A percentile compares a stretch with the other conserved stretches of the same genome.
Conservation (phyloP, 2,888 invertebrate genomes). For the Xylota segnis region DNA sequence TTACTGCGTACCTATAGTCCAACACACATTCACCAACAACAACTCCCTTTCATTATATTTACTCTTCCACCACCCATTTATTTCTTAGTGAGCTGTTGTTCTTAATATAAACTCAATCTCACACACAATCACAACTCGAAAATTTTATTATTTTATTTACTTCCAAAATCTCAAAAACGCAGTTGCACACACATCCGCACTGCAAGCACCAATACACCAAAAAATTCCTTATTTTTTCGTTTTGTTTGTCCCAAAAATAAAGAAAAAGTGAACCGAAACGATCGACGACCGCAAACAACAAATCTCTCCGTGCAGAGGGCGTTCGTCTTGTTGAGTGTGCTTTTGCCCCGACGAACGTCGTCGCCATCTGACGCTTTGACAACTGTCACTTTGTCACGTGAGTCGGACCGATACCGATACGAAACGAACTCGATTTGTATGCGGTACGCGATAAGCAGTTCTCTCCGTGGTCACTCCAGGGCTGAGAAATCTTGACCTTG, state of each 20-base stretch:
- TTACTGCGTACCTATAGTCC: slow-evolving; percentile 7
- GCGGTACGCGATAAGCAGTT: slow-evolving; percentile 31
- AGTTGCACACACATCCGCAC: slow-evolving; percentile 69
- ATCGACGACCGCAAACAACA: slow-evolving; percentile 66
- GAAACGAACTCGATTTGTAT: slow-evolving; percentile 51
- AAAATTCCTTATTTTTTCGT: slow-evolving; percentile 40
- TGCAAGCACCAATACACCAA: slow-evolving; percentile 56
- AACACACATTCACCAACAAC: slow-evolving; percentile 23
- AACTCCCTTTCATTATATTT: slow-evolving; percentile 41
- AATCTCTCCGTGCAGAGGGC: slow-evolving; percentile 62
- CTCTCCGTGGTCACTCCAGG: slow-evolving; percentile 40
- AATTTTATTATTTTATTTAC: slow-evolving; percentile 55
- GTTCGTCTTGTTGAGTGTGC: slow-evolving; percentile 52
- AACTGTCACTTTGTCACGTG: slow-evolving; percentile 66
- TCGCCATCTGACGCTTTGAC: slow-evolving; percentile 37
- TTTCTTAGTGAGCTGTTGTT: slow-evolving; percentile 55
- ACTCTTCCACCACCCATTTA: slow-evolving; percentile 44
- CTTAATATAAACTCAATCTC: slow-evolving; percentile 65
- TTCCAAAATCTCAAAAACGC: slow-evolving; percentile 74
- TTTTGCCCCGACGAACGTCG: slow-evolving; percentile 46
- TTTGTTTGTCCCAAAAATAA: slow-evolving; percentile 43
- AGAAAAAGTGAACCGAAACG: slow-evolving; percentile 43
- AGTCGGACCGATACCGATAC: slow-evolving; percentile 31
- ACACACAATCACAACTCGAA: slow-evolving; percentile 54
- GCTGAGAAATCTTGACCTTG: slow-evolving; percentile 72